Base-by-base conservation (phyloP, 2,888 invertebrate species). In the Agrochola lychnidis region DNA sequence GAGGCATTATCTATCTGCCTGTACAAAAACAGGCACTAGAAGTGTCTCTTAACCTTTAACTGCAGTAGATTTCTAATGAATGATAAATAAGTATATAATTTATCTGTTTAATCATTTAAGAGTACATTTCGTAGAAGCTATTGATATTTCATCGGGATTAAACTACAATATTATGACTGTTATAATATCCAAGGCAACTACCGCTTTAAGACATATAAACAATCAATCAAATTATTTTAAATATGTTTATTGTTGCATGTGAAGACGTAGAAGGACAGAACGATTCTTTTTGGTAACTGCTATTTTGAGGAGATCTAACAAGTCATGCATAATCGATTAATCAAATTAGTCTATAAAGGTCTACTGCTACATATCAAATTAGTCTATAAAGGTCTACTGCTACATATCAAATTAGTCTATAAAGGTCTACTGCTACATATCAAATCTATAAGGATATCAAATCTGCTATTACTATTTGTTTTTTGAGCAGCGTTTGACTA, bases 151-250 rank as follows among this genome's bases (percentile, higher is more conserved):
- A 53, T 63, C 40, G 36, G 22, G 14, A 70, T 71, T 70, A 51
- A 73, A 84, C 12, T 56, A 61, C 53, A 64, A 71, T 84, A 70
- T 75, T 84, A 84, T 81, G 74, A 84, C 53, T 36, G 1, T 30
- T 59, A 30, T 73, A 36, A 67, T 68, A 53, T 42, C 14, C 75
- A 84, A 84, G 85, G 81, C 14, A 62, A 68, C 66, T 79, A 30
- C 36, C 70, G 53, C 56, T 68, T 56, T 22, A 14, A 51, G 36
- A n/a, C 42, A 9, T 5, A 61, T 40, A 42, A 64, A 70, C 63
- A 64, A 84, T 84, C 63, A 84, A 82, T 84, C 81, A 82, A 48
- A 68, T 61, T 0, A 53, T 70, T 73, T 80, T 4, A 51, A 70
- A 64, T 12, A 16, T 53, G 57, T 67, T 72, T 70, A 74, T 81